phyloP scores from a whole-genome alignment of 2,113 vertebrate genomes.

The Willisornis vidua region DNA sequence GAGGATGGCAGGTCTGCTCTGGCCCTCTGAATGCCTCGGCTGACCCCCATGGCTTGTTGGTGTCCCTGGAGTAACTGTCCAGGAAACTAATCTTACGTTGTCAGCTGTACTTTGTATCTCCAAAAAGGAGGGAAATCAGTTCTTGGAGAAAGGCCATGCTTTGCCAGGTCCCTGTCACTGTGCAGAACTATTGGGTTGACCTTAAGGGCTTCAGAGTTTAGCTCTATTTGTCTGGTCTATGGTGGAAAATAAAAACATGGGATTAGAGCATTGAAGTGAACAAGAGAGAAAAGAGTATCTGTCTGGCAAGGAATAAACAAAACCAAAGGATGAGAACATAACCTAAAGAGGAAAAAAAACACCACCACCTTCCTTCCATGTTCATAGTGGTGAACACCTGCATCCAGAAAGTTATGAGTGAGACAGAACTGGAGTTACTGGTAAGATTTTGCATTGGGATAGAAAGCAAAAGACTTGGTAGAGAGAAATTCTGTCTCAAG shows the following conservation, averaged over 20 bases:
- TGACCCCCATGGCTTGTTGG: not conserved
- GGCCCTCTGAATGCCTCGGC: not conserved
- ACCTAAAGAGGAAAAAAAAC: not conserved
- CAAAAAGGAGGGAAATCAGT: not conserved
- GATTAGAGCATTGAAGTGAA: not conserved
- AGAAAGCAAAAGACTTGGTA: not conserved
- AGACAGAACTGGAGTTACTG: not conserved
- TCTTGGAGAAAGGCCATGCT: not conserved
- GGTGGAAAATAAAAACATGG: not conserved
- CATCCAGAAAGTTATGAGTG: not conserved
- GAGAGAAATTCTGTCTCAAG: not conserved
- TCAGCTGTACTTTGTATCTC: not conserved
- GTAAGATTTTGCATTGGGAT: not conserved
- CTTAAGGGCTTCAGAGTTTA: not conserved
- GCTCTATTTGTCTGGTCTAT: not conserved
- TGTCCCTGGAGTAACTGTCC: not conserved
- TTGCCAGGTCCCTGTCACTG: not conserved
- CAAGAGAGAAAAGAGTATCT: not conserved
- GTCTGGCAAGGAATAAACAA: not conserved
- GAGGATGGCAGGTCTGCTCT: not conserved
- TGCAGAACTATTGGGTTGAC: not conserved
- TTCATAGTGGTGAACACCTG: not conserved
- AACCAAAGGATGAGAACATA: not conserved
- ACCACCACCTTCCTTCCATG: rapidly evolving
- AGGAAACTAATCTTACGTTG: not conserved